Base-by-base conservation (phyloP, 2,888 invertebrate species). In the Noctua pronuba region DNA sequence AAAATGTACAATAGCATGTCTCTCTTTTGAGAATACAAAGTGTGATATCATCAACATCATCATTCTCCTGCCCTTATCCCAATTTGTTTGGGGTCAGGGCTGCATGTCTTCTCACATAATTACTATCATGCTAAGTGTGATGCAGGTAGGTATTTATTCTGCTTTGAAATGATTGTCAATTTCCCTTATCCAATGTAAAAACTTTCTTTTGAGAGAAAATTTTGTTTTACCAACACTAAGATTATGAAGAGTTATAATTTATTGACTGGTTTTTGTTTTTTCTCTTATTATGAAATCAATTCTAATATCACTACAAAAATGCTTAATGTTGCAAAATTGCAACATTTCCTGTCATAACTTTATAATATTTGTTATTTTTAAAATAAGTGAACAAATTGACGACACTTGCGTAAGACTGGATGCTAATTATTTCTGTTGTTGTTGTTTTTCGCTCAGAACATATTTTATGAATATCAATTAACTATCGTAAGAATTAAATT, bases 371-470 rank as follows among this genome's bases (percentile, higher is more conserved):
- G 1, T 38, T 44, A 28, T 1, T 46, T 24, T 13, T 65, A 18
- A 4, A n/a, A 35, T 31, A 21, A 35, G 35, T 0, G 62, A 55
- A 58, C 1, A 35, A 65, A 46, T 75, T 38, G 16, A 49, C 38
- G 5, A 41, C 16, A 58, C 35, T 49, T 35, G 35, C 5, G 31
- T 18, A 66, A 41, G 11, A 49, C 49, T 52, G 49, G 16, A 28
- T 55, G 55, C 5, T 13, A 55, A 13, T 24, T 55, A n/a, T 24
- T 18, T 41, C 24, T 4, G 41, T n/a, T 65, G 64, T 41, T 49
- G 31, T 49, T 62, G 38, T 46, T 38, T 77, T 67, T 79, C 18
- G 28, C 11, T 24, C 41, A 35, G 49, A 80, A 44, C 13, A 55
- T 8, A 16, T 38, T 52, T 18, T 10, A 58, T 10, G 24, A 66